These are phyloP conservation scores for Semicossyphus pulcher DNA, from an alignment of 2,113 vertebrate species.

Conservation along the genomic window DNA sequence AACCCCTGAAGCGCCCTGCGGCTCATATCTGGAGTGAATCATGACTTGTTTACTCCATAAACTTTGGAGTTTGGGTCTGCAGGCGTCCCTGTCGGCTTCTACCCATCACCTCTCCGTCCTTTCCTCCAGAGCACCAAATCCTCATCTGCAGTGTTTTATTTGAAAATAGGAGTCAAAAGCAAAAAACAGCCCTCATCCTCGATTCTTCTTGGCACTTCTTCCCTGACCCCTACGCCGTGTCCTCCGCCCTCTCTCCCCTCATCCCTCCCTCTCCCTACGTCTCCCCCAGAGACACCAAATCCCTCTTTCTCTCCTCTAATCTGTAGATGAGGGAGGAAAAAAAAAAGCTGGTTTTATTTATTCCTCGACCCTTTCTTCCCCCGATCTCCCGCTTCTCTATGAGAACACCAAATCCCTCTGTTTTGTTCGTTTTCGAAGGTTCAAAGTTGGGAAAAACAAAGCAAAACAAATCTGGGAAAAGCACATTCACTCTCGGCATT, in stretches of 20 bases:
- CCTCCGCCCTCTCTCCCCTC: conserved; percentile 13
- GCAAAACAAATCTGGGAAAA: conserved; percentile 13
- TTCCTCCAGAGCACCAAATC: conserved; percentile 29
- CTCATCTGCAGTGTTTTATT: conserved; percentile 32
- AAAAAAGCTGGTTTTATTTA: conserved; percentile 16
- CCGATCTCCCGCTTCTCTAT: neutral
- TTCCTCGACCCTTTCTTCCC: conserved; percentile 5
- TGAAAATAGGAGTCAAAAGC: conserved; percentile 44
- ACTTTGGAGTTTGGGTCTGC: conserved; percentile 16
- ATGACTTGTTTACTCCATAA: conserved; percentile 54
- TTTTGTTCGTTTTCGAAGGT: conserved; percentile 20
- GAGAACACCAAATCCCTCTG: conserved; percentile 25
- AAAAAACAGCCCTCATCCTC: conserved; percentile 44
- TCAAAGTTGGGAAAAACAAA: conserved; percentile 36
- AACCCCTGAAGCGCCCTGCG: neutral
- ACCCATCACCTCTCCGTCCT: conserved; percentile 17
- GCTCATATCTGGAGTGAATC: conserved; percentile 28
- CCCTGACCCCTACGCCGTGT: conserved; percentile 31
- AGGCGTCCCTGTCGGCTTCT: conserved; percentile 7
- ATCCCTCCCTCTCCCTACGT: neutral
- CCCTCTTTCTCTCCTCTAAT: conserved; percentile 20
- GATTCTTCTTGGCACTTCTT: conserved; percentile 29
- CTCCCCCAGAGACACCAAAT: conserved; percentile 35
- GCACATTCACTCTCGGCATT: neutral
- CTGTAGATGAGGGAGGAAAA: neutral